Evolutionary conservation across 2,797 vertebrate genomes (phyloP).

Genomic region (Pseudomugil tenellus): DNA sequence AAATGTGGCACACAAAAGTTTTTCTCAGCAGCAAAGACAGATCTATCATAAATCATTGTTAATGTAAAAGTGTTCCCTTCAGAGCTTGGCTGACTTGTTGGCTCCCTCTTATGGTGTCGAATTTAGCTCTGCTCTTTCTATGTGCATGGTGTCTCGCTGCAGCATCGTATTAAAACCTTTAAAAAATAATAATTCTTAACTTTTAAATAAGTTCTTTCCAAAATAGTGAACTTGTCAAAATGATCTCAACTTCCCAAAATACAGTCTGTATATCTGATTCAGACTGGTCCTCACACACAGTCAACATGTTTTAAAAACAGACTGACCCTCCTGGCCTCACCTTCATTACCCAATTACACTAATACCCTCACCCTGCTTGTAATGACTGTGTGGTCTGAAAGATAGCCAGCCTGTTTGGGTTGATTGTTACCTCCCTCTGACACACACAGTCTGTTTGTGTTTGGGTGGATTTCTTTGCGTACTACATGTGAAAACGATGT

Average conservation of each 20-base stretch:
- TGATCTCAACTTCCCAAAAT: background rate
- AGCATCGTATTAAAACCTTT: background rate
- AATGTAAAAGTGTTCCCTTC: slow-evolving; percentile 7
- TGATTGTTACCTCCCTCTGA: slow-evolving; percentile 36
- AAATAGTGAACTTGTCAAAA: slow-evolving; percentile 8
- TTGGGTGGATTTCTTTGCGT: slow-evolving; percentile 62
- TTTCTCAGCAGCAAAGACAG: slow-evolving; percentile 6
- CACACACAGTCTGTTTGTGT: slow-evolving; percentile 42
- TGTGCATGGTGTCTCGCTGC: background rate
- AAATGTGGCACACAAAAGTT: background rate
- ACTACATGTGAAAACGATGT: slow-evolving; percentile 55
- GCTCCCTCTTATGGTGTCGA: slow-evolving; percentile 57
- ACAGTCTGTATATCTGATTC: slow-evolving; percentile 1
- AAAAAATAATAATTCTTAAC: background rate
- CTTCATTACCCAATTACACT: slow-evolving; percentile 73
- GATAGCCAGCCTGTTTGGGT: slow-evolving; percentile 60
- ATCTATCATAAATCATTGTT: slow-evolving; percentile 1
- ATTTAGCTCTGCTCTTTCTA: slow-evolving; percentile 7
- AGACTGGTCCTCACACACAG: background rate
- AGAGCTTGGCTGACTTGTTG: slow-evolving; percentile 24
- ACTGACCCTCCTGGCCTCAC: slow-evolving; percentile 45
- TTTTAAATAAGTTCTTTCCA: slow-evolving; percentile 1
- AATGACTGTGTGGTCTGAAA: slow-evolving; percentile 75
- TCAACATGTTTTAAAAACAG: slow-evolving; percentile 49
- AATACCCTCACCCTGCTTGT: slow-evolving; percentile 60